phyloP scores from a whole-genome alignment of 2,797 vertebrate genomes.

The Ceryle rudis region DNA sequence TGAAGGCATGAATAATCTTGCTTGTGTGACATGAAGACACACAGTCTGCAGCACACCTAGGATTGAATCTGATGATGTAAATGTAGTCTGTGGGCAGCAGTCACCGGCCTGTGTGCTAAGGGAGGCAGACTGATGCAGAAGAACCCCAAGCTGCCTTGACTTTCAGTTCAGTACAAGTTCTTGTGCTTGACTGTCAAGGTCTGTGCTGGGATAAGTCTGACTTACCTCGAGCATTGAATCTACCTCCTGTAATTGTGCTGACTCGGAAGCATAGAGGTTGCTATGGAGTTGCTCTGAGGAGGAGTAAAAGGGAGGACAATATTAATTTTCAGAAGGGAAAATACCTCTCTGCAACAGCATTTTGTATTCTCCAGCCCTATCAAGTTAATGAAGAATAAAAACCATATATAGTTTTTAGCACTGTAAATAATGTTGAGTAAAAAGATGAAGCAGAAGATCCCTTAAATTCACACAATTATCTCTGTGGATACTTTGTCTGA shows the following conservation, averaged over 20 bases:
- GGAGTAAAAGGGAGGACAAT: background rate
- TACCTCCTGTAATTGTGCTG: background rate
- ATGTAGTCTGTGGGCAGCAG: background rate
- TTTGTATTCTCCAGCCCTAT: background rate
- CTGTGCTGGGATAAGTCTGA: background rate
- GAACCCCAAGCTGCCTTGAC: rapidly evolving
- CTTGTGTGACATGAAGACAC: background rate
- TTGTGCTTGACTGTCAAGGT: background rate
- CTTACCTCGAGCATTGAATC: background rate
- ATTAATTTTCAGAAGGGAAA: background rate
- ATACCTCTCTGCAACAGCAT: background rate
- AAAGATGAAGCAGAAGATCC: background rate
- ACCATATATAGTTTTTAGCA: background rate
- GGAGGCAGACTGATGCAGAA: background rate
- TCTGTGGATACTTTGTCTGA: background rate
- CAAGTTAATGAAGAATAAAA: background rate
- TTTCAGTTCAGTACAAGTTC: background rate
- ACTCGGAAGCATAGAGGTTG: background rate
- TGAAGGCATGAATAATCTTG: background rate
- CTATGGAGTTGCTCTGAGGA: background rate
- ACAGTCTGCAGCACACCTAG: background rate
- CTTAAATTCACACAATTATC: background rate
- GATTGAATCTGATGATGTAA: background rate
- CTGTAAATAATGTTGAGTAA: background rate
- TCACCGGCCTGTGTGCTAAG: background rate